Base-by-base conservation (phyloP, 2,888 invertebrate genomes). In the Baronia brevicornis region DNA sequence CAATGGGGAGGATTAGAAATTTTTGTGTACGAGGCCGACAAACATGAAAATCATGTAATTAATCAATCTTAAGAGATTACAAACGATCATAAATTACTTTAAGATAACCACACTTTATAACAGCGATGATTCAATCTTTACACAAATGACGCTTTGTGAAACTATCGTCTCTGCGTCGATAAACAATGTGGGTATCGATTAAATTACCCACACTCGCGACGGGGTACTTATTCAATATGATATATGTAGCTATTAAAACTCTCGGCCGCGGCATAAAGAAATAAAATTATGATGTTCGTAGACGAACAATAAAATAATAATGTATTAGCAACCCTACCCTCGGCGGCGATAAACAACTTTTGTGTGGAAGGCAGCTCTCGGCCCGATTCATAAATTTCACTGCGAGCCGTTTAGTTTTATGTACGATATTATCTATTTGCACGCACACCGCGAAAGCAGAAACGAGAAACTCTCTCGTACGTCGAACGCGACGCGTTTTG, bases 331-430 rank as follows among this genome's bases (percentile, higher is more conserved):
- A 55, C 82, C 82, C 82, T 79, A 66, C 46, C 52, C 52, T 57
- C 48, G 55, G 50, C 44, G 38, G 69, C 60, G 60, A 78, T 82
- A 82, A 80, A 84, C 78, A 74, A 80, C 69, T 71, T 78, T 77
- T 74, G 79, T 75, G 75, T 77, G 70, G 80, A 82, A 79, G 78
- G 79, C 78, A 75, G 68, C 70, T 69, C 68, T 60, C 60, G 46
- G 57, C 63, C 58, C 65, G 75, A 75, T 78, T 78, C 79, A 82
- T 82, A 82, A 80, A 80, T 79, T 75, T 71, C 58, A 61, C 68
- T 56, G 70, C 73, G 73, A 70, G 71, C 69, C 74, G 69, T 73
- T 79, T 77, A 74, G 77, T 75, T 78, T 74, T 77, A 74, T 71
- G 67, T 60, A 67, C 57, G 70, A 78, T 77, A 68, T 68, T 75